Percentiles rank a stretch among this genome's conserved stretches.
Evolutionary conservation across 2,888 invertebrate genomes (phyloP).

Genomic region (Poecilobothrus nobilitatus): DNA sequence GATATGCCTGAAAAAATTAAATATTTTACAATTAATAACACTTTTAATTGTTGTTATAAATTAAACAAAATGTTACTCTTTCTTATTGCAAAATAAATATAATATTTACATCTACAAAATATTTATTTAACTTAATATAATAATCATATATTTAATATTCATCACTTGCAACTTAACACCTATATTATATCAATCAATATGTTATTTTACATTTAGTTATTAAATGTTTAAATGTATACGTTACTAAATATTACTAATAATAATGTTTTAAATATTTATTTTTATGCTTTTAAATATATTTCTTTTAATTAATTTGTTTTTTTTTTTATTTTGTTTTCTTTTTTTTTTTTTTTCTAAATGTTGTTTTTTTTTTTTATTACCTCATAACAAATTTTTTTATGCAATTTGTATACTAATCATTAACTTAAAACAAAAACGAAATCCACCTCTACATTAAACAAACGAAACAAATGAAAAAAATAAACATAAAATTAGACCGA

Average conservation of each 20-base stretch:
- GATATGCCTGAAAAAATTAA: too few species aligned
- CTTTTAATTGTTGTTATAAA: too few species aligned
- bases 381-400: constrained; percentile 7
- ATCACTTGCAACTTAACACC: background rate
- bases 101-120: too few species aligned
- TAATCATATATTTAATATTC: too few species aligned
- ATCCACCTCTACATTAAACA: background rate
- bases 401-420: background rate
- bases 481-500: constrained; percentile 53
- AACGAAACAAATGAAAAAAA: background rate
- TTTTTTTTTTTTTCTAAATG: constrained; percentile 12
- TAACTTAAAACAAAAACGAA: background rate
- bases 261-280: too few species aligned
- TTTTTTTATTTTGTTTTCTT: constrained; percentile 12
- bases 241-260: constrained; percentile 20
- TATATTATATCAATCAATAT: background rate
- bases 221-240: constrained; percentile 21
- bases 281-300: background rate
- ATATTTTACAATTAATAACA: too few species aligned
- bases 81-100: too few species aligned
- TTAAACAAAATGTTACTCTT: too few species aligned
- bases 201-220: background rate
- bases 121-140: too few species aligned
- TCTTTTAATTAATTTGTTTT: background rate
- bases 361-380: constrained; percentile 15